Percentiles rank a stretch among this genome's conserved stretches.
Conservation (phyloP, 2,888 invertebrate genomes). For the Dusona sp. region DNA sequence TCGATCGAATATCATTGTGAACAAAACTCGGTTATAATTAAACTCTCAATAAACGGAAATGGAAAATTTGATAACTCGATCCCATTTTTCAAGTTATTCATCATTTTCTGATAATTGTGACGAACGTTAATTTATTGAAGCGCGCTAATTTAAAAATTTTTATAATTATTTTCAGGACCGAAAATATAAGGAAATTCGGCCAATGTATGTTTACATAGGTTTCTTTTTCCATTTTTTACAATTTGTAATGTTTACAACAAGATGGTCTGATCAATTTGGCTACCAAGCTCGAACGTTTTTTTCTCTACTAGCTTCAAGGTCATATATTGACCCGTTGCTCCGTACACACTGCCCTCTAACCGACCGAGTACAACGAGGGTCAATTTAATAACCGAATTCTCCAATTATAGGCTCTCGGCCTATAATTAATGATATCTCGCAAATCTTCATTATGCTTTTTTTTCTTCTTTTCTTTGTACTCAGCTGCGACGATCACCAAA, state of each 20-base stretch:
- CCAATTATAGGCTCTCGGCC: constrained; percentile 22
- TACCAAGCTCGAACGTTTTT: background rate
- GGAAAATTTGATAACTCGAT: too few relatives aligned
- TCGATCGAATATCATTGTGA: too few relatives aligned
- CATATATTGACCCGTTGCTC: constrained; percentile 13
- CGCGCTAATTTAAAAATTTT: too few relatives aligned
- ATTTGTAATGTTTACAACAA: background rate
- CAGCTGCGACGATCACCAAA: background rate
- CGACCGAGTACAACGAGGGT: constrained; percentile 12
- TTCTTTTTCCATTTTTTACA: background rate
- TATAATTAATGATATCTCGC: background rate
- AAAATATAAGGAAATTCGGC: background rate
- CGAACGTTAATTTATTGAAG: too few relatives aligned
- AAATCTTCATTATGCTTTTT: constrained; percentile 8
- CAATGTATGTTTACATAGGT: background rate
- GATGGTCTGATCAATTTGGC: constrained; percentile 10
- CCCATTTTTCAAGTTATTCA: too few relatives aligned
- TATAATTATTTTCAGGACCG: too few relatives aligned
- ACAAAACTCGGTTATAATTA: too few relatives aligned
- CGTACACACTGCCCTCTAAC: background rate
- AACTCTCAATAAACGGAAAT: background rate
- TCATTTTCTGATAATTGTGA: too few relatives aligned
- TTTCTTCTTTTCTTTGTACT: constrained; percentile 1
- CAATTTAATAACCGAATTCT: constrained; percentile 41
- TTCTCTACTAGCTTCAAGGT: constrained; percentile 15